A percentile compares a stretch with the other conserved stretches of the same genome.
Evolutionary conservation across 2,113 vertebrate genomes (phyloP).

Genomic region (Hiodon alosoides): DNA sequence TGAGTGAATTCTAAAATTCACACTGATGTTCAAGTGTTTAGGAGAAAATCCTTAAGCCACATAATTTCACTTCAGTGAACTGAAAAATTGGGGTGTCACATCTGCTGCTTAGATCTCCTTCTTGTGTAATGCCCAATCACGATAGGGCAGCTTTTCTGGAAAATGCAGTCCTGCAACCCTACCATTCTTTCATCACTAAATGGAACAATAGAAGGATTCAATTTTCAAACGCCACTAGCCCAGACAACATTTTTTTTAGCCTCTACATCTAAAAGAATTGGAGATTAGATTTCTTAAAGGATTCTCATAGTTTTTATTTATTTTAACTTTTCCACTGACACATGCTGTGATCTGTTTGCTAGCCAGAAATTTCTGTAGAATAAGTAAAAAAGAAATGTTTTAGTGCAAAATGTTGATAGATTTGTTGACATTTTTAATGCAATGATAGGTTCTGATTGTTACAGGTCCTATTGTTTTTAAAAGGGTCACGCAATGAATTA

Average conservation of each 20-base stretch:
- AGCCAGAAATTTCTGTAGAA: too few relatives aligned
- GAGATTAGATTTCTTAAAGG: too few relatives aligned
- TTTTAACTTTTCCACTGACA: too few relatives aligned
- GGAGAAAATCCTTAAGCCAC: conserved; percentile 1
- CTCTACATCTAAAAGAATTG: background rate
- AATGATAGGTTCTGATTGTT: too few relatives aligned
- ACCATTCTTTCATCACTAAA: background rate
- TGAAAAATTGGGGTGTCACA: conserved; percentile 22
- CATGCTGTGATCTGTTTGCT: too few relatives aligned
- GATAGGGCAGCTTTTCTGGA: background rate
- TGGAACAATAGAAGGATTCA: background rate
- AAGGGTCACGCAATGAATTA: too few relatives aligned
- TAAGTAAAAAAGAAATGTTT: too few relatives aligned
- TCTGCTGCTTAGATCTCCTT: conserved; percentile 17
- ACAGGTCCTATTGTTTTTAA: too few relatives aligned
- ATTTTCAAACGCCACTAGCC: too few relatives aligned
- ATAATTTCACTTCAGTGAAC: conserved; percentile 27
- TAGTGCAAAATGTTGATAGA: too few relatives aligned
- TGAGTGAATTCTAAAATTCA: conserved; percentile 2
- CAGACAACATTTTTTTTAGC: too few relatives aligned
- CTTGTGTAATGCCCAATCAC: conserved; percentile 10
- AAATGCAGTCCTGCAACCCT: background rate
- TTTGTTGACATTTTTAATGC: too few relatives aligned
- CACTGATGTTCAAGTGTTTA: background rate
- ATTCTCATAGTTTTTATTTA: background rate